These are phyloP conservation scores for Apistogramma diplotaenia DNA, from an alignment of 2,113 vertebrate species.

Conservation along the genomic window DNA sequence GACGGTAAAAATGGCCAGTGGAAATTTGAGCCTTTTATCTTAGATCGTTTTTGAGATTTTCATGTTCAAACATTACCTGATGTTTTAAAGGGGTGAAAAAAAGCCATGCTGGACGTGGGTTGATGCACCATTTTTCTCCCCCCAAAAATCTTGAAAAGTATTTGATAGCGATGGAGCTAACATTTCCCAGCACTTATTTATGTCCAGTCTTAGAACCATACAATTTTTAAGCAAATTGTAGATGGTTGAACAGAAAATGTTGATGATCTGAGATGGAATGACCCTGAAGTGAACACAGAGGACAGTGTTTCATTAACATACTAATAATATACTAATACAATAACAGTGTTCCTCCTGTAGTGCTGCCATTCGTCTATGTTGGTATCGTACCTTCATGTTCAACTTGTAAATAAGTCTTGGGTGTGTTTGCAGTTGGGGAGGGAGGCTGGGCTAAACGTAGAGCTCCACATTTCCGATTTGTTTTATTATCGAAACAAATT, in stretches of 20 bases:
- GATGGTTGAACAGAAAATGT: no score
- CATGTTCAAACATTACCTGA: background rate
- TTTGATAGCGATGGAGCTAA: background rate
- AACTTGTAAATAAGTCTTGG: background rate
- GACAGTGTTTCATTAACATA: background rate
- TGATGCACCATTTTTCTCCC: background rate
- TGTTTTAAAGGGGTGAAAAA: background rate
- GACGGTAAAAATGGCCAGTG: background rate
- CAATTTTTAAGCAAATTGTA: background rate
- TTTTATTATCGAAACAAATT: background rate
- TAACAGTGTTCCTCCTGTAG: background rate
- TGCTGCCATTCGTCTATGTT: background rate
- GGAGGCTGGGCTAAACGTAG: background rate
- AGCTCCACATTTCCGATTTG: background rate
- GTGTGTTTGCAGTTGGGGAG: background rate
- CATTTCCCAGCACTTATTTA: background rate
- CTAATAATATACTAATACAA: no score
- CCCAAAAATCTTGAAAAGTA: background rate
- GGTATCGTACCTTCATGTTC: background rate
- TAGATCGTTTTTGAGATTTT: background rate
- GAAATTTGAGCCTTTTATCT: background rate
- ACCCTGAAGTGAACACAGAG: background rate
- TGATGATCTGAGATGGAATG: background rate
- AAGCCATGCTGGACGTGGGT: background rate
- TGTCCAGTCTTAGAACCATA: background rate